These are phyloP conservation scores for Drosophila neocordata DNA, from an alignment of 1,140 invertebrate genomes.

Conservation along the genomic window DNA sequence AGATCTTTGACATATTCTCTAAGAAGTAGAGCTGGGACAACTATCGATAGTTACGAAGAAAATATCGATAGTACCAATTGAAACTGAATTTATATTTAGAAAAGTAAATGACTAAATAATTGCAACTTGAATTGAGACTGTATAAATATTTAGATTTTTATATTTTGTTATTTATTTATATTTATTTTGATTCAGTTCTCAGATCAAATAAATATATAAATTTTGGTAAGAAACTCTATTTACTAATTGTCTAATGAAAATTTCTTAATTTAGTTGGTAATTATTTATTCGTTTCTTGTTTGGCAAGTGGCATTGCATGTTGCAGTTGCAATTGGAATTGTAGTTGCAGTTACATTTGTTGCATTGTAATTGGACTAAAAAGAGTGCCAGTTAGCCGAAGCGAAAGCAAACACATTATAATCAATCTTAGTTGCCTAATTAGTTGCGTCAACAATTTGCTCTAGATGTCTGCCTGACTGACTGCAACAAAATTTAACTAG, in stretches of 20 bases:
- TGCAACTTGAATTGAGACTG: too few species aligned
- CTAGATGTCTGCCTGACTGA: background rate
- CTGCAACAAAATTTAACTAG: constrained; percentile 39
- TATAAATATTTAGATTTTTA: too few species aligned
- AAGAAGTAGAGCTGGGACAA: too few species aligned
- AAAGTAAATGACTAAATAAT: too few species aligned
- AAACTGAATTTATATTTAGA: too few species aligned
- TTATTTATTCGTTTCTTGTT: constrained; percentile 33
- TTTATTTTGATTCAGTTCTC: too few species aligned
- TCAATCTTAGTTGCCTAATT: constrained; percentile 61
- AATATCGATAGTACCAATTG: too few species aligned
- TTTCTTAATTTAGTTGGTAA: constrained; percentile 12
- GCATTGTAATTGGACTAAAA: background rate
- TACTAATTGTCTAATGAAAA: background rate
- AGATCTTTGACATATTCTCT: too few species aligned
- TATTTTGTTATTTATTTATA: too few species aligned
- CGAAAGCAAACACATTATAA: constrained; percentile 19
- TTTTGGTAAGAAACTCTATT: too few species aligned
- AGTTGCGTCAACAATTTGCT: constrained; percentile 53
- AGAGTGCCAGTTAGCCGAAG: background rate
- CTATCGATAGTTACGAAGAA: too few species aligned
- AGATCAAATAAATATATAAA: too few species aligned
- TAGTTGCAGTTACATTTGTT: background rate
- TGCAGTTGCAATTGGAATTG: background rate
- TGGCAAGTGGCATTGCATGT: background rate